Evolutionary conservation across 2,113 vertebrate species (phyloP).

Genomic region (Plestiodon gilberti): DNA sequence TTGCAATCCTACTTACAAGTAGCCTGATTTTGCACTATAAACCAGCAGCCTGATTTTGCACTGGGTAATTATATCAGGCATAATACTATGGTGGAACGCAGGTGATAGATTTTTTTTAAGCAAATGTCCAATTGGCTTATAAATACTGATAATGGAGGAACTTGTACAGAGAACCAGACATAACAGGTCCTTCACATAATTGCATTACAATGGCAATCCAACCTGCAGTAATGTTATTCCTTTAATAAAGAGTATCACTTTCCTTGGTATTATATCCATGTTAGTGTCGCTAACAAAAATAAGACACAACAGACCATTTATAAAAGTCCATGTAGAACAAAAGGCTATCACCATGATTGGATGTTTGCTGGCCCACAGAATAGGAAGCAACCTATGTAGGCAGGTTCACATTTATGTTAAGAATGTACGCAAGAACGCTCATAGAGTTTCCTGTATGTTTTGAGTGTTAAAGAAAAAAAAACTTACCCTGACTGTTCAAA

Average conservation of each 20-base stretch:
- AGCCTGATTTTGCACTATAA: neutral
- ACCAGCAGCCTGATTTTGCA: neutral
- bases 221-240: neutral
- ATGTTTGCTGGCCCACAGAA: neutral
- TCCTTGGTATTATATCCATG: neutral
- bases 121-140: neutral
- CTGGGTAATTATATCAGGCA: neutral
- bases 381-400: neutral
- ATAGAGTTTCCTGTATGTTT: neutral
- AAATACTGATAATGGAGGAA: neutral
- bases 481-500: neutral
- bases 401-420: neutral
- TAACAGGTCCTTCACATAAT: constrained; percentile 11
- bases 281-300: neutral
- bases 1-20: neutral
- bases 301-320: neutral
- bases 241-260: neutral
- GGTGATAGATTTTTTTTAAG: neutral
- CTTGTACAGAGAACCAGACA: neutral
- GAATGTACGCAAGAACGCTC: neutral
- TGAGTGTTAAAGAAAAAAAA: neutral
- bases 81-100: neutral
- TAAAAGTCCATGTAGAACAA: neutral
- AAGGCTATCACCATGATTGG: neutral
- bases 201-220: neutral